Evolutionary conservation across 2,888 invertebrate species (phyloP), one percentile per base, ranked within the genome.

Genomic region (Epistrophe grossulariae): DNA sequence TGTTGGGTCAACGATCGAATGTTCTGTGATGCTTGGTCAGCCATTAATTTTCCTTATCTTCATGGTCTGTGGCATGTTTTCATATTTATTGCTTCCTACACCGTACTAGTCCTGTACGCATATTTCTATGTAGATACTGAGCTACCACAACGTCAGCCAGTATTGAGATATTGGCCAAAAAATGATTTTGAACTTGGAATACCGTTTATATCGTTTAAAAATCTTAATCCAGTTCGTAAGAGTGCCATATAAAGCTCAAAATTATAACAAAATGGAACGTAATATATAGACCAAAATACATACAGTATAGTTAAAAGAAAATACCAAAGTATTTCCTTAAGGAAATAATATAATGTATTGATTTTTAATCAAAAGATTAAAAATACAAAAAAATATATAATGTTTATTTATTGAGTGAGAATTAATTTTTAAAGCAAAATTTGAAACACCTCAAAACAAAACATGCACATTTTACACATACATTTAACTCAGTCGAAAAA

Each of bases 1-100:
- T 96, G 96, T 91, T 97, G 97, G 97, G 93, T 97, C 50, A 95
- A 96, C 90, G 97, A 97, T 93, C 94, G 96, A 9, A 92, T 96
- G 90, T 96, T 97, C 91, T 97, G 97, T 91, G 96, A 97, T 89
- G 94, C 95, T 19, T 97, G 96, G 96, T 94, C 96, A 2, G 94
- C 95, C 15, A 94, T 97, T 13, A 95, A 96, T 93, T 96, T 97
- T 90, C 97, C 97, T 0, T 97, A 97, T 92, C 94, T 97, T 90
- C 97, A 97, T 91, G 96, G 96, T 13, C 94, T 97, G 19, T 97
- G 97, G 97, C 97, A 97, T 91, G 93, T 97, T 15, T 95, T 97
- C 72, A 96, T 97, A 89, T 97, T 96, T 90, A 96, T 97, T 68
- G 95, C 96, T 0, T 95, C 96, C 43, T 97, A 97, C 90, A 96